Evolutionary conservation across 2,113 vertebrate genomes (phyloP).

Genomic region (Cyphomyrus discorhynchus): DNA sequence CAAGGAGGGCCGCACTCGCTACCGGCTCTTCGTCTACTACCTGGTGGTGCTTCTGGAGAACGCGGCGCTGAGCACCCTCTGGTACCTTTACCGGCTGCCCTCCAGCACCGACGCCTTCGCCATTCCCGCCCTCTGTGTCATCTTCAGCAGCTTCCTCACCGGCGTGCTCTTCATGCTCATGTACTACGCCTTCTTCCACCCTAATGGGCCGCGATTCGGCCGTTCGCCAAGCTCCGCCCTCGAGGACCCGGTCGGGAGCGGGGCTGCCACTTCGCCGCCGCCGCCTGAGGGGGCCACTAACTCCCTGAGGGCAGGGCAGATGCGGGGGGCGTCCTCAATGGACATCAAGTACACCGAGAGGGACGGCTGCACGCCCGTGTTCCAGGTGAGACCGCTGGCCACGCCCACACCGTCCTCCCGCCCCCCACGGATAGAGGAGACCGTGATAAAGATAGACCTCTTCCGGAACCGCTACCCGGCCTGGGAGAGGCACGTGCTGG

Average conservation of each 20-base stretch:
- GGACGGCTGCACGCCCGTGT: slow-evolving; percentile 89
- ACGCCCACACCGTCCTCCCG: slow-evolving; percentile 88
- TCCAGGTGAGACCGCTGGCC: slow-evolving; percentile 87
- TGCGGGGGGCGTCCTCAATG: slow-evolving; percentile 60
- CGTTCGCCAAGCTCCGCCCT: slow-evolving; percentile 86
- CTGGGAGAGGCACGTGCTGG: slow-evolving; percentile 95
- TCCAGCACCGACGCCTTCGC: slow-evolving; percentile 86
- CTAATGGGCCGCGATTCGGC: slow-evolving; percentile 89
- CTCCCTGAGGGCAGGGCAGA: slow-evolving; percentile 78
- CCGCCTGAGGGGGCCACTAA: slow-evolving; percentile 83
- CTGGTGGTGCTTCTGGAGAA: slow-evolving; percentile 94
- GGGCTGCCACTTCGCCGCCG: slow-evolving; percentile 71
- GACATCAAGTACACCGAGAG: slow-evolving; percentile 80
- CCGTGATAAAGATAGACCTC: slow-evolving; percentile 97
- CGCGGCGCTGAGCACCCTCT: slow-evolving; percentile 83
- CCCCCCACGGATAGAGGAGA: slow-evolving; percentile 86
- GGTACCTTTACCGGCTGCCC: slow-evolving; percentile 89
- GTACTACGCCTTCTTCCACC: slow-evolving; percentile 99
- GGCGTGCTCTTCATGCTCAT: slow-evolving; percentile 98
- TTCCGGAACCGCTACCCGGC: slow-evolving; percentile 96
- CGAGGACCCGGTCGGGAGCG: slow-evolving; percentile 71
- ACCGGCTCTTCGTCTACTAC: slow-evolving; percentile 91
- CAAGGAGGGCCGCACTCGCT: slow-evolving; percentile 95
- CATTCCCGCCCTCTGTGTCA: slow-evolving; percentile 93
- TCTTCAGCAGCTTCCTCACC: slow-evolving; percentile 97